Base-by-base conservation (phyloP, 2,888 invertebrate species). In the Tachystola acroxantha region DNA sequence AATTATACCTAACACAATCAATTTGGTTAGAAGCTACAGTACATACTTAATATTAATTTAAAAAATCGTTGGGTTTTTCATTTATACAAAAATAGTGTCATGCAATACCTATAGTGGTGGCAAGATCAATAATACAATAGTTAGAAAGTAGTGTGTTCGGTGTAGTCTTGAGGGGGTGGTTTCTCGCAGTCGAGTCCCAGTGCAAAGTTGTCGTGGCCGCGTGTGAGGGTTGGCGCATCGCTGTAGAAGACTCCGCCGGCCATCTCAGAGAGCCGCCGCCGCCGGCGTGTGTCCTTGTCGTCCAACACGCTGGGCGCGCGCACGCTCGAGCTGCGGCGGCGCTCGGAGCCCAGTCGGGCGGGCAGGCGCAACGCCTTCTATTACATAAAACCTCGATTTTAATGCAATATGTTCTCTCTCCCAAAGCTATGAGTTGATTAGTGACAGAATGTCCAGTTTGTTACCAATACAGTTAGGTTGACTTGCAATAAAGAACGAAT, bases 201-300 rank as follows among this genome's bases (percentile, higher is more conserved):
- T 0, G 74, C 84, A n/a, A 69, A 73, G 59, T 86, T 86, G 53
- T 82, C 82, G 42, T 63, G 67, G 3, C 81, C 79, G 24, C 60
- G 58, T 6, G n/a, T 57, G 38, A 74, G 65, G 1, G 66, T 55
- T 4, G 62, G 54, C 5, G 16, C 4, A 59, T 53, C 84, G 57
- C 82, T 84, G 67, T 87, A 87, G 68, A 86, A 87, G 25, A 85
- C 79, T 4, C 87, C 87, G 16, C 87, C 87, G 1, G 87, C 86
- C 48, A 86, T 53, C 46, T 86, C 84, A 5, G 87, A 87, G 10
- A 88, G 72, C 6, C 86, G 65, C 1, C 87, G 74, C 16, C 85
- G 66, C 3, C 87, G 72, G 12, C 82, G 64, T 37, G 76, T 77
- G 57, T 87, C 87, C 54, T 82, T 87, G 57, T 81, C 78, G 51